Evolutionary conservation across 92 coral and sea anemone genomes (phyloP), one percentile per base, ranked within the genome.

Genomic region (Epizoanthus scotinus): DNA sequence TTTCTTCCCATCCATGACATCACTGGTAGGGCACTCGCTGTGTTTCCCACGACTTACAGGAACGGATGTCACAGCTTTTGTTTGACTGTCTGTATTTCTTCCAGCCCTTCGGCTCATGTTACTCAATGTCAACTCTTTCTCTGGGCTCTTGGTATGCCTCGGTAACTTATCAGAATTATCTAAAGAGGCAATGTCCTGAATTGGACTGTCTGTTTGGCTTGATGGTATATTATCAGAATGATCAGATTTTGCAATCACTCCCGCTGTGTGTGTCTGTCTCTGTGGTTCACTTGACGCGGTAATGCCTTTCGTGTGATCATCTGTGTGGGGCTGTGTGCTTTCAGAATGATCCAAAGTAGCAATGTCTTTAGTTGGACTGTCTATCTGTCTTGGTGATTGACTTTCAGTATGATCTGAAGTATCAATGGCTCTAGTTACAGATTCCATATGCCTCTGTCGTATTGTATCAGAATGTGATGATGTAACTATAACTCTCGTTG

Each of bases 401-500:
- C 36, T 59, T 27, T 57, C 38, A 5, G 17, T 3, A 59, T 22
- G 40, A 60, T 13, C 27, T 38, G 54, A 34, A 38, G 54, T 12
- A 25, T 24, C 26, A 22, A 22, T 34, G 25, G 14, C 21, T 42
- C 21, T 44, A 3, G 81, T 59, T 34, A 44, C 36, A 40, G 38
- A 14, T 17, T 25, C 56, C 24, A 6, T 31, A 15, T 14, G 59
- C 21, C 68, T 59, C 68, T 4, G 17, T 17, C 27, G 81, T 10
- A 58, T 24, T 7, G 31, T 34, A 58, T 75, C 81, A 36, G 81
- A 75, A 40, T 75, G 42, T 13, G 38, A 12, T 20, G 81, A 66
- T 0, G 68, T 60, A 58, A 75, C 69, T 55, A 75, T 13, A 58
- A 75, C 81, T 15, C 38, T 75, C 21, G 60, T 75, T 36, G 81